phyloP scores from a whole-genome alignment of 2,113 vertebrate species.

The Nettapus auritus region DNA sequence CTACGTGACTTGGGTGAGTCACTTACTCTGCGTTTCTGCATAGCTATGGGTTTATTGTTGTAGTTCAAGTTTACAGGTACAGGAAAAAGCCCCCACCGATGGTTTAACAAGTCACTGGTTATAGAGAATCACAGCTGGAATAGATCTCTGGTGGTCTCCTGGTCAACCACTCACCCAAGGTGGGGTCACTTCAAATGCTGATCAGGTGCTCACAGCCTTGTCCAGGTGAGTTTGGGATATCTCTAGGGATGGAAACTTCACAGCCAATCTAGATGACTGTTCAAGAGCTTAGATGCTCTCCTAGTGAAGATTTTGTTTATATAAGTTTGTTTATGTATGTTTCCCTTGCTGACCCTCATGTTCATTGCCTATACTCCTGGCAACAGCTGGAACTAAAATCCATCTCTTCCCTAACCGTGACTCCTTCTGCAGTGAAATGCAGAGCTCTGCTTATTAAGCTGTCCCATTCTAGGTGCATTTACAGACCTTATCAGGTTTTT shows the following conservation, averaged over 20 bases:
- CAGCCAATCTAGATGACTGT: background rate
- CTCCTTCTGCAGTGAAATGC: background rate
- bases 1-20: constrained; percentile 4
- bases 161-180: background rate
- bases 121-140: background rate
- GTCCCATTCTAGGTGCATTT: background rate
- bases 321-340: background rate
- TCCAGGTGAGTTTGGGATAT: background rate
- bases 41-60: background rate
- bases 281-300: background rate
- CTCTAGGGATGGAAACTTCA: background rate
- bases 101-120: background rate
- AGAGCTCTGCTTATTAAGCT: background rate
- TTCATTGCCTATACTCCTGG: background rate
- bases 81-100: background rate
- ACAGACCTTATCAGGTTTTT: background rate
- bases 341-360: background rate
- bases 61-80: background rate
- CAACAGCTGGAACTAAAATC: background rate
- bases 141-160: background rate
- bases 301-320: background rate
- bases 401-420: background rate
- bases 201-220: background rate
- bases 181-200: background rate
- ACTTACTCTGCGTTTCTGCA: background rate